phyloP scores from a whole-genome alignment of 2,888 invertebrate genomes.

The Habroteleia sp. region DNA sequence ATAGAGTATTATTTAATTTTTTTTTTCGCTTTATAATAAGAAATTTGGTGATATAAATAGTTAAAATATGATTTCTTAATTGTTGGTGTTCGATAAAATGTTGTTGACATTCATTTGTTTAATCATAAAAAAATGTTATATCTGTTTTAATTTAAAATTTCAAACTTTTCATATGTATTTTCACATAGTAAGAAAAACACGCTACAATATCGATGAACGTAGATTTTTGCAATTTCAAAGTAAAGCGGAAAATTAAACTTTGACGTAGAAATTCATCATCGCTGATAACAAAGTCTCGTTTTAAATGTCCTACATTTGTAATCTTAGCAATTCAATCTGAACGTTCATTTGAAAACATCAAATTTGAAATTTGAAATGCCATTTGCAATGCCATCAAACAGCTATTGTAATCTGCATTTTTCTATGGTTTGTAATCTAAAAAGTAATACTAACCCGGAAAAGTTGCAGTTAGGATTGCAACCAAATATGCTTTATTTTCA shows the following conservation, averaged over 20 bases:
- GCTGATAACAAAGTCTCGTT: conserved; percentile 23
- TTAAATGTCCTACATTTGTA: conserved; percentile 22
- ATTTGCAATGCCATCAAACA: conserved; percentile 1
- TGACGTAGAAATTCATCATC: conserved; percentile 29
- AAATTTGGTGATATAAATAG: no score
- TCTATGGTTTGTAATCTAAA: neutral
- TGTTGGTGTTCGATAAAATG: no score
- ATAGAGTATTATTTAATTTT: no score
- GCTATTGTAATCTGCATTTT: conserved; percentile 2
- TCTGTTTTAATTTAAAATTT: conserved; percentile 1
- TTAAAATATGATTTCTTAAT: no score
- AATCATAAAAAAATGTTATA: neutral
- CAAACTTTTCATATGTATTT: neutral
- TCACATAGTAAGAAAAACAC: neutral
- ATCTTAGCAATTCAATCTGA: conserved; percentile 11
- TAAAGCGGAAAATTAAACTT: conserved; percentile 37
- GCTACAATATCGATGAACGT: conserved; percentile 8
- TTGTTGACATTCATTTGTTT: no score
- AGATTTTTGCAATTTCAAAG: conserved; percentile 20
- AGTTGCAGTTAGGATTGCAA: neutral
- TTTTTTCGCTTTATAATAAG: no score
- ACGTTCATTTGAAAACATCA: conserved; percentile 1
- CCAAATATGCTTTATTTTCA: no score
- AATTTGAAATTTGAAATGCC: conserved; percentile 14
- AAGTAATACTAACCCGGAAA: conserved; percentile 1